phyloP scores from a whole-genome alignment of 2,888 invertebrate species.

The Polylopha cassiicola region DNA sequence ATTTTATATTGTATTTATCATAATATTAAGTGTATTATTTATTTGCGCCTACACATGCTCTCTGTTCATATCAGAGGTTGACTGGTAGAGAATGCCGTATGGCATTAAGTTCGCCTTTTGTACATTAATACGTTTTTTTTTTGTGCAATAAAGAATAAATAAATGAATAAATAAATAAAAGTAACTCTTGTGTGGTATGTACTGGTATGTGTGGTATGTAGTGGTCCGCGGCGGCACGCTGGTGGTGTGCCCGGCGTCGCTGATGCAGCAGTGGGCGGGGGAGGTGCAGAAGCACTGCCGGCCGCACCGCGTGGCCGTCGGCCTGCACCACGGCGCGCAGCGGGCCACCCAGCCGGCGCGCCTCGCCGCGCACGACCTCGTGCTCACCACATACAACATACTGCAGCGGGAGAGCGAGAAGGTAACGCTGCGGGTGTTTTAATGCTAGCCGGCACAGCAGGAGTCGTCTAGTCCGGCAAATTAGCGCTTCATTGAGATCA shows the following conservation, averaged over 20 bases:
- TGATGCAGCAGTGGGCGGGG: slow-evolving; percentile 92
- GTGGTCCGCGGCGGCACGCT: slow-evolving; percentile 83
- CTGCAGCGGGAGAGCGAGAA: slow-evolving; percentile 79
- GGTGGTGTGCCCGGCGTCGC: slow-evolving; percentile 94
- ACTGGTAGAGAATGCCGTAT: too few species aligned
- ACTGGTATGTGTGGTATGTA: slow-evolving; percentile 28
- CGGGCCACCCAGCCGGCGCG: slow-evolving; percentile 79
- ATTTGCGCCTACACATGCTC: too few species aligned
- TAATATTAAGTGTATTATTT: too few species aligned
- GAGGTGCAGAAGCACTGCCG: slow-evolving; percentile 83
- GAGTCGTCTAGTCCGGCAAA: too few species aligned
- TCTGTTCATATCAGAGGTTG: too few species aligned
- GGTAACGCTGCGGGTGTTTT: slow-evolving; percentile 32
- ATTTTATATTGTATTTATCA: too few species aligned
- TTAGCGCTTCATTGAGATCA: too few species aligned
- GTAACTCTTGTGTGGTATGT: too few species aligned
- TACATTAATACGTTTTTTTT: too few species aligned
- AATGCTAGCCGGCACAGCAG: not conserved
- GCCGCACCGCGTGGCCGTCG: slow-evolving; percentile 78
- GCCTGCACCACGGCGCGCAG: slow-evolving; percentile 88
- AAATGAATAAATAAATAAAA: too few species aligned
- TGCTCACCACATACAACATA: slow-evolving; percentile 93
- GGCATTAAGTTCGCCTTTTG: too few species aligned
- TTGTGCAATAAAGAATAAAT: too few species aligned
- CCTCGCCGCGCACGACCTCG: slow-evolving; percentile 85